These are phyloP conservation scores for Hemicentrotus pulcherrimus DNA, from an alignment of 35 echinoderm and acorn worm genomes.

Conservation along the genomic window DNA sequence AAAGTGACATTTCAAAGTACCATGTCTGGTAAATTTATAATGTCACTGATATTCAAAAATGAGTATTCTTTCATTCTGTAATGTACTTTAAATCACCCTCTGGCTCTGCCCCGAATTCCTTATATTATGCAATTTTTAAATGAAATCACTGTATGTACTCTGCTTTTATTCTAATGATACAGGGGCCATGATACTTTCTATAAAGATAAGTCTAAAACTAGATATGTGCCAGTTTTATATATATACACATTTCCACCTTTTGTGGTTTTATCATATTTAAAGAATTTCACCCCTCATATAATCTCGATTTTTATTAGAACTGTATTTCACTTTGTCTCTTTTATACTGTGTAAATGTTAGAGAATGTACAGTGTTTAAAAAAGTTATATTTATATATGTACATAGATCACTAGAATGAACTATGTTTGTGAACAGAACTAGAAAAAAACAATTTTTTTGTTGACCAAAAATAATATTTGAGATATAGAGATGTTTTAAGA, in stretches of 20 bases:
- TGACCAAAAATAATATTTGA: constrained; percentile 5
- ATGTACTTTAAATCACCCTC: no score
- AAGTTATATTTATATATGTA: constrained; percentile 15
- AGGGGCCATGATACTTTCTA: no score
- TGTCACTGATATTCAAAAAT: no score
- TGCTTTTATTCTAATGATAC: no score
- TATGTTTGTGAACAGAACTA: constrained; percentile 18
- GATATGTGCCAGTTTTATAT: not conserved
- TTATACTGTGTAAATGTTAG: not conserved
- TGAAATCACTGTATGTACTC: no score
- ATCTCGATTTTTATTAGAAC: not conserved
- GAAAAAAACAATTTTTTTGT: not conserved
- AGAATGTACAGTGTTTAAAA: not conserved
- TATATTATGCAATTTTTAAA: no score
- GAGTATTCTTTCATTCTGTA: no score
- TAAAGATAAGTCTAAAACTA: no score
- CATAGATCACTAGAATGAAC: not conserved
- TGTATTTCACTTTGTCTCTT: not conserved
- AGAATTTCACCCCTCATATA: not conserved
- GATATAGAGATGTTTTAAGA: not conserved
- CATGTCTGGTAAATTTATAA: no score
- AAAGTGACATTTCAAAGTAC: no score
- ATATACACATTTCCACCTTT: not conserved
- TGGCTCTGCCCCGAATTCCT: no score
- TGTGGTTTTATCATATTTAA: not conserved